These are phyloP conservation scores for Suricata suricatta DNA, from an alignment of 2,113 vertebrate species.

Conservation along the genomic window DNA sequence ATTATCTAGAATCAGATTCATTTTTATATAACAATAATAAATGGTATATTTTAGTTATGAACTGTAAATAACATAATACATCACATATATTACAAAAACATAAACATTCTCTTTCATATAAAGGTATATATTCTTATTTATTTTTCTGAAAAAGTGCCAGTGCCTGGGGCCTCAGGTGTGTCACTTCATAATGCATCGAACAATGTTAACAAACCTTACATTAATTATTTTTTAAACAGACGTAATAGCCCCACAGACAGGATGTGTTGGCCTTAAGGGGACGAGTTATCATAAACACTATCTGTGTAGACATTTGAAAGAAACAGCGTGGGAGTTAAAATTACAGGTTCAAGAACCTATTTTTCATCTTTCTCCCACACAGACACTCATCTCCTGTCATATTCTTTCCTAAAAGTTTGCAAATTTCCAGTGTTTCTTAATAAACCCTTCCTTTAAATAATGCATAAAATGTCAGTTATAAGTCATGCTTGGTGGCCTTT, in stretches of 20 bases:
- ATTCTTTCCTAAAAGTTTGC: conserved; percentile 76
- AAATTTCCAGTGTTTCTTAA: conserved; percentile 76
- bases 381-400: conserved; percentile 80
- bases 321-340: conserved; percentile 86
- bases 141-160: conserved; percentile 4
- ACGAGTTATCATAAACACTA: conserved; percentile 77
- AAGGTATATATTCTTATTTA: conserved; percentile 38
- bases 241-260: conserved; percentile 54
- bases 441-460: conserved; percentile 72
- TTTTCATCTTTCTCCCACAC: conserved; percentile 84
- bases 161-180: background rate
- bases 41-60: conserved; percentile 6
- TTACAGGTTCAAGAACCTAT: conserved; percentile 84
- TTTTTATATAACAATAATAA: background rate
- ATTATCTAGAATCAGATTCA: conserved; percentile 34
- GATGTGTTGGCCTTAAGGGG: conserved; percentile 68
- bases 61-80: background rate
- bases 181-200: background rate
- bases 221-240: conserved; percentile 71
- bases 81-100: background rate
- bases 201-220: background rate
- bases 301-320: conserved; percentile 83
- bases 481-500: background rate
- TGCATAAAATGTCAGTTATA: background rate
- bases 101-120: background rate